Conservation (phyloP, 2,888 invertebrate species). For the Pachydiplax longipennis region DNA sequence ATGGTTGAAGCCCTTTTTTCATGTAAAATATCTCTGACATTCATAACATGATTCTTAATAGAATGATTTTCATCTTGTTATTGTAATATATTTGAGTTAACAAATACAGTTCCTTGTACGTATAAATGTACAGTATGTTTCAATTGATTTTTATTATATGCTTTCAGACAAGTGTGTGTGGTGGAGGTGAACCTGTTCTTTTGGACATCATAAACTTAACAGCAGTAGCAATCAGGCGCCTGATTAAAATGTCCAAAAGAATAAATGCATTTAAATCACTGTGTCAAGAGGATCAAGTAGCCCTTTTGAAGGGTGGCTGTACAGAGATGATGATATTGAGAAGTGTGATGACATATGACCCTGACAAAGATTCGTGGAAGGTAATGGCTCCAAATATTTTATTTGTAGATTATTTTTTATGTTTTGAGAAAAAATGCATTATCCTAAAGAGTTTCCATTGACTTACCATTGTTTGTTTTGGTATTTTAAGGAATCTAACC, state of each 20-base stretch:
- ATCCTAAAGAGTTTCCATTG: too few species aligned
- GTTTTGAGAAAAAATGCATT: too few species aligned
- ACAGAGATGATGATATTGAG: conserved; percentile 96
- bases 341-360: conserved; percentile 91
- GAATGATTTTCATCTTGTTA: too few species aligned
- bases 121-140: too few species aligned
- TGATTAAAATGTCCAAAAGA: conserved; percentile 68
- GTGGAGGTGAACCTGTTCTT: conserved; percentile 61
- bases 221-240: conserved; percentile 86
- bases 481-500: too few species aligned
- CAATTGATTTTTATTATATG: background rate
- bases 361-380: conserved; percentile 89
- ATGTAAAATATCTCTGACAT: too few species aligned
- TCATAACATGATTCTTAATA: too few species aligned
- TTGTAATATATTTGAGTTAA: too few species aligned
- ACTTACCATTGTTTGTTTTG: too few species aligned
- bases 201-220: conserved; percentile 89
- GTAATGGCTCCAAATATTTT: conserved; percentile 60
- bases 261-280: conserved; percentile 85
- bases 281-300: conserved; percentile 93
- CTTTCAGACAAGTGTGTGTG: conserved; percentile 53
- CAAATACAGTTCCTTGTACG: too few species aligned
- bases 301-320: conserved; percentile 88
- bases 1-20: too few species aligned
- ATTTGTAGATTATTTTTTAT: too few species aligned